Evolutionary conservation across 2,113 vertebrate genomes (phyloP), one percentile per base, ranked within the genome.

Genomic region (Myotis yumanensis): DNA sequence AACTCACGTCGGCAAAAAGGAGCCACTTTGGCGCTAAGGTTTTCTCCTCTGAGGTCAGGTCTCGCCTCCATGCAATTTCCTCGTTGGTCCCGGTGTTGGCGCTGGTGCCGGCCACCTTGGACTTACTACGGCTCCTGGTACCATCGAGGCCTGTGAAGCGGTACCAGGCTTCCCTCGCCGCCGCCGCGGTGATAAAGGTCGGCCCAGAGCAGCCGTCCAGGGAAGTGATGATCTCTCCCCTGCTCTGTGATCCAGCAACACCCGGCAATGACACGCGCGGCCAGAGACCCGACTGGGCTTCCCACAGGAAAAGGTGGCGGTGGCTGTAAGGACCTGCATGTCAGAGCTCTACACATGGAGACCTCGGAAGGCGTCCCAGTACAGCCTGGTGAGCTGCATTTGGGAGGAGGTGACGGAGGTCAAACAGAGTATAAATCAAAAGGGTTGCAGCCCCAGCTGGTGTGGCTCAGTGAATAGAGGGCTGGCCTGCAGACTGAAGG

Each of bases 31-130:
- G 79, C 75, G 82, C n/a, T 54, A 14, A 88, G 35, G 11, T 64
- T 88, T 83, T 69, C 73, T 84, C 89, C 92, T 96, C 83, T 96
- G 51, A 79, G 85, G 94, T 89, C 89, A 68, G 75, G 62, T 57
- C 90, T 64, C 59, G n/a, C 95, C 93, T 92, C 75, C 37, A 11
- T 54, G 85, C 2, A 71, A 37, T 96, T 90, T 96, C 94, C 83
- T 96, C 96, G 90, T 94, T 85, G 85, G 90, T 93, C 90, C 48
- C 71, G 66, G 57, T 87, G 81, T 92, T 79, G 90, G 81, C 66
- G 43, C 2, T n/a, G 35, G 54, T 94, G 90, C 86, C 86, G 82
- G 92, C 73, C 82, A 46, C 62, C 72, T 79, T 77, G 92, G 77
- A 62, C 59, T 95, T 90, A 30, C 23, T 96, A 95, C 91, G 90